Conservation (phyloP, 2,113 vertebrate genomes). For the Labeo rohita region DNA sequence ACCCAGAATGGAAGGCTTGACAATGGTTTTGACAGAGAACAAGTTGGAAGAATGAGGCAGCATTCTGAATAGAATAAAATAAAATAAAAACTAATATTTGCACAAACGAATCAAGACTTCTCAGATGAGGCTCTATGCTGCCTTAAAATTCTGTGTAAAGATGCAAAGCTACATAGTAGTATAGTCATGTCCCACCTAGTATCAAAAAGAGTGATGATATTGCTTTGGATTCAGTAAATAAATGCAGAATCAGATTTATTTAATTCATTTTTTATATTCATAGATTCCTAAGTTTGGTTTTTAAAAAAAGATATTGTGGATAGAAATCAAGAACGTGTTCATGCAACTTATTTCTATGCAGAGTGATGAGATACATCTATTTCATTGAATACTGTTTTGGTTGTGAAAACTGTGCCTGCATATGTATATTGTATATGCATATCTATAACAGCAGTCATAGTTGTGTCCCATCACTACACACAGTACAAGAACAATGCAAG, state of each 20-base stretch:
- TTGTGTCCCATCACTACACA: not conserved
- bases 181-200: not conserved
- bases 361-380: not conserved
- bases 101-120: not conserved
- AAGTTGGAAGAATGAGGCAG: not conserved
- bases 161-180: not conserved
- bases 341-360: not conserved
- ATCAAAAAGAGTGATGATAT: not conserved
- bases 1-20: not conserved
- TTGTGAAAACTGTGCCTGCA: not conserved
- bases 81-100: not conserved
- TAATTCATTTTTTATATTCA: not conserved
- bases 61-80: not conserved
- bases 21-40: not conserved
- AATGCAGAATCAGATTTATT: not conserved
- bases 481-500: not conserved
- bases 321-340: not conserved
- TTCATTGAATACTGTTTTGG: not conserved
- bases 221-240: no score
- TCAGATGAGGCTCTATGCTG: not conserved
- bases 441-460: not conserved
- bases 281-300: not conserved
- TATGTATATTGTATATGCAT: not conserved
- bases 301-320: not conserved
- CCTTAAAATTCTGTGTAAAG: not conserved